phyloP scores from a whole-genome alignment of 23 tunicate species.

The Clavelina lepadiformis region DNA sequence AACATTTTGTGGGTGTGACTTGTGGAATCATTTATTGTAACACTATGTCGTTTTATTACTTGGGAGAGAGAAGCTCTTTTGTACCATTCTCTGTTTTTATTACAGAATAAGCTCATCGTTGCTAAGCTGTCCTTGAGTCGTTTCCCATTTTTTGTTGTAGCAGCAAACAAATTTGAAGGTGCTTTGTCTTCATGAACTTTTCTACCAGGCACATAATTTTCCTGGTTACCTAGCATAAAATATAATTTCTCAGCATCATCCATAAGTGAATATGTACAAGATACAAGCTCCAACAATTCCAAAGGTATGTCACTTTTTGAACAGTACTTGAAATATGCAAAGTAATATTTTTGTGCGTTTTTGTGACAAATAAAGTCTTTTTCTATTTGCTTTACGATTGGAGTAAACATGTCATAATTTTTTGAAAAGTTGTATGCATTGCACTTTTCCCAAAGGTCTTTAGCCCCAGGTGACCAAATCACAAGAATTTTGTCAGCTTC shows the following conservation, averaged over 20 bases:
- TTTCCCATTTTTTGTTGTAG: too few species aligned
- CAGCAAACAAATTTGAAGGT: too few species aligned
- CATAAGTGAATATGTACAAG: constrained; percentile 37
- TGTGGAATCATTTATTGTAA: too few species aligned
- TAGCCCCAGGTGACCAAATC: constrained; percentile 42
- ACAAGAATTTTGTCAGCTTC: constrained; percentile 45
- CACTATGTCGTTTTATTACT: too few species aligned
- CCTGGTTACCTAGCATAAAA: constrained; percentile 31
- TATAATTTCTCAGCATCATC: constrained; percentile 50
- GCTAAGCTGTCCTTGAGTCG: too few species aligned
- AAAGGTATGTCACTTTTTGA: constrained; percentile 17
- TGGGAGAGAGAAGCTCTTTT: too few species aligned
- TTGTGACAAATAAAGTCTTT: constrained; percentile 27
- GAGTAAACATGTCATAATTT: constrained; percentile 29
- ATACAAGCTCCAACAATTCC: constrained; percentile 9
- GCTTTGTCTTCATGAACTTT: not conserved
- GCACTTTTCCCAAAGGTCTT: constrained; percentile 2
- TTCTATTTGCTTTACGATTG: constrained; percentile 33
- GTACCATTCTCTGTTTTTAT: not conserved
- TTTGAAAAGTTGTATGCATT: not conserved
- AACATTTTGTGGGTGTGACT: too few species aligned
- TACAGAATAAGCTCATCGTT: not conserved
- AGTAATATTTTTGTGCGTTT: constrained; percentile 35
- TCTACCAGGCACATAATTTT: constrained; percentile 29
- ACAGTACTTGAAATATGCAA: constrained; percentile 55